These are phyloP conservation scores for Melitaea athalia DNA, from an alignment of 2,888 invertebrate species.

Conservation along the genomic window DNA sequence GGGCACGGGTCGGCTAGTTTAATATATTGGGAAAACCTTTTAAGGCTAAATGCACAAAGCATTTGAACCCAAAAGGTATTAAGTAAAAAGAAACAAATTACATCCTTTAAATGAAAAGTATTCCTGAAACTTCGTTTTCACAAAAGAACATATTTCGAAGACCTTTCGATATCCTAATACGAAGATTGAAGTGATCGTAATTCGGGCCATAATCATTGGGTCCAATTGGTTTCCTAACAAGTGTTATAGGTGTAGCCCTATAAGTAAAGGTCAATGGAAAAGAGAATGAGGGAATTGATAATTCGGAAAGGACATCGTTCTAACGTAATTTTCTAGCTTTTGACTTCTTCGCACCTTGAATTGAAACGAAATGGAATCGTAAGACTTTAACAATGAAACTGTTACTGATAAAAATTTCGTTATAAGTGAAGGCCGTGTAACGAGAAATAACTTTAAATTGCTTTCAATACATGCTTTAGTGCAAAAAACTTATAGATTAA, in stretches of 20 bases:
- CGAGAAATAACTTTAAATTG: no score
- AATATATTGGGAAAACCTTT: neutral
- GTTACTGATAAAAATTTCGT: no score
- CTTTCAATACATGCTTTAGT: no score
- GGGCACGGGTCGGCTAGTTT: no score
- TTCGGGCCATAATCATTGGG: slow-evolving; percentile 23
- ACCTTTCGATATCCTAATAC: slow-evolving; percentile 17
- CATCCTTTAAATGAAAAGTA: slow-evolving; percentile 18
- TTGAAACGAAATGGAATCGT: neutral
- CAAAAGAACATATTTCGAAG: slow-evolving; percentile 20
- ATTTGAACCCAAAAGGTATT: neutral
- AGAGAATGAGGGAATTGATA: slow-evolving; percentile 17
- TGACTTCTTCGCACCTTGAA: neutral
- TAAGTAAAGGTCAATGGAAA: slow-evolving; percentile 21
- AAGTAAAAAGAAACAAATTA: slow-evolving; percentile 11
- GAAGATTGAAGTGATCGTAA: slow-evolving; percentile 29
- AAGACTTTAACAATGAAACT: neutral
- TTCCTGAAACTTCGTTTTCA: slow-evolving; percentile 8
- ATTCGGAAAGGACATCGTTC: slow-evolving; percentile 8
- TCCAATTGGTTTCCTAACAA: slow-evolving; percentile 27
- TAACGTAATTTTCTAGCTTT: slow-evolving; percentile 4
- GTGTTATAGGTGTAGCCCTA: slow-evolving; percentile 21
- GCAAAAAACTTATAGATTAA: no score
- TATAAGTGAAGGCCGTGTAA: no score
- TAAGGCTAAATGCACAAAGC: neutral